Conservation (phyloP, 2,113 vertebrate species). For the Thermophis baileyi region DNA sequence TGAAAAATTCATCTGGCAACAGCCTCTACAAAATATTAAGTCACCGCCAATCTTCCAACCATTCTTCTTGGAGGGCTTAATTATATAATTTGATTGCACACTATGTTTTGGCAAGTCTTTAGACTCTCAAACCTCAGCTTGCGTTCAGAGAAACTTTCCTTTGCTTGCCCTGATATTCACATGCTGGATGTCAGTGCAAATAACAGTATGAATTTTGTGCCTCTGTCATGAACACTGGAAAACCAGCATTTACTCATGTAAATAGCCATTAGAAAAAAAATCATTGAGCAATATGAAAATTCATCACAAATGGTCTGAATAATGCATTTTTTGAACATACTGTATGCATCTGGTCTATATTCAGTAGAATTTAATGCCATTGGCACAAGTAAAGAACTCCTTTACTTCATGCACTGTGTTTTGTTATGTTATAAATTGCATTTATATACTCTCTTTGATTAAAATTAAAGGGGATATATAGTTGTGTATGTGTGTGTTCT, state of each 20-base stretch:
- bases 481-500: not conserved
- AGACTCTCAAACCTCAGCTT: not conserved
- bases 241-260: constrained; percentile 19
- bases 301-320: constrained; percentile 37
- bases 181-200: not conserved
- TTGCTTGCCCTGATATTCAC: not conserved
- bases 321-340: constrained; percentile 8
- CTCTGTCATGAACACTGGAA: not conserved
- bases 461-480: not conserved
- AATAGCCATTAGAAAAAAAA: not conserved
- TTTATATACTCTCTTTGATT: constrained; percentile 24
- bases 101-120: not conserved
- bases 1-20: not conserved
- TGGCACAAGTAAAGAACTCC: not conserved
- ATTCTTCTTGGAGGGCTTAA: not conserved
- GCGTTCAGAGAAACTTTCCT: not conserved
- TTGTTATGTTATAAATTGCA: constrained; percentile 30
- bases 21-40: not conserved
- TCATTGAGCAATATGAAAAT: constrained; percentile 27
- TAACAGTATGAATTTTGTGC: not conserved
- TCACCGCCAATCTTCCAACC: not conserved
- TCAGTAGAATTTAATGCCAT: constrained; percentile 15
- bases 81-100: not conserved
- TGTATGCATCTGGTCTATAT: not conserved
- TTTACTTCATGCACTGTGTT: constrained; percentile 26